phyloP scores from a whole-genome alignment of 2,113 vertebrate genomes.

The Leptosomus discolor region DNA sequence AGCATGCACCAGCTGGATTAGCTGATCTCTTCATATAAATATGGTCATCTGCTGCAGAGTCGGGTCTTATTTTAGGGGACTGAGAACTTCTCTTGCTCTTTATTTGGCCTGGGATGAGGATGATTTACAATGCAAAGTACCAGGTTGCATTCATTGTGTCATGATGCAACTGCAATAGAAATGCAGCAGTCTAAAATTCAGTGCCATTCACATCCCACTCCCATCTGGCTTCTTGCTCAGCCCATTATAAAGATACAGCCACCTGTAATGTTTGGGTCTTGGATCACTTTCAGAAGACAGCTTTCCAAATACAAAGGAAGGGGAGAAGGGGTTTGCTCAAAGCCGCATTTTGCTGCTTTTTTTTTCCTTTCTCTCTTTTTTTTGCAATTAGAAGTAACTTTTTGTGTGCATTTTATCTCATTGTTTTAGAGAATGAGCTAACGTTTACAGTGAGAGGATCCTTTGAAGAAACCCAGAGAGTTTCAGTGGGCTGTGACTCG shows the following conservation, averaged over 20 bases:
- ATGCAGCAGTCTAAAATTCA: background rate
- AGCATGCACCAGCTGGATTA: background rate
- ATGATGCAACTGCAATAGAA: background rate
- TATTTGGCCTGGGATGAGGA: background rate
- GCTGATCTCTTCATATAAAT: background rate
- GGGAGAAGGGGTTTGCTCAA: background rate
- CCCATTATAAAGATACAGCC: background rate
- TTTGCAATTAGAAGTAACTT: background rate
- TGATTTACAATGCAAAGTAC: background rate
- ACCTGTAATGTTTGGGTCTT: background rate
- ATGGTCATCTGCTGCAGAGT: background rate
- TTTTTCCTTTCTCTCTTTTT: background rate
- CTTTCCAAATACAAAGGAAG: background rate
- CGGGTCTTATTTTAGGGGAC: background rate
- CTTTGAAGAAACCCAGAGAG: conserved; percentile 66
- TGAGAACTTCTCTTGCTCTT: background rate
- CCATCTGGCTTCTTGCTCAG: background rate
- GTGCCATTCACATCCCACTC: background rate
- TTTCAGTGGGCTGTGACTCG: conserved; percentile 12
- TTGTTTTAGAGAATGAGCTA: conserved; percentile 63
- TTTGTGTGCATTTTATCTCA: background rate
- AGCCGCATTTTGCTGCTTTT: background rate
- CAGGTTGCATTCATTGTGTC: background rate
- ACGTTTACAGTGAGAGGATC: conserved; percentile 77
- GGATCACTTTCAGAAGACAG: background rate